These are phyloP conservation scores for Catharus bicknelli DNA, from an alignment of 2,113 vertebrate genomes.

Conservation along the genomic window DNA sequence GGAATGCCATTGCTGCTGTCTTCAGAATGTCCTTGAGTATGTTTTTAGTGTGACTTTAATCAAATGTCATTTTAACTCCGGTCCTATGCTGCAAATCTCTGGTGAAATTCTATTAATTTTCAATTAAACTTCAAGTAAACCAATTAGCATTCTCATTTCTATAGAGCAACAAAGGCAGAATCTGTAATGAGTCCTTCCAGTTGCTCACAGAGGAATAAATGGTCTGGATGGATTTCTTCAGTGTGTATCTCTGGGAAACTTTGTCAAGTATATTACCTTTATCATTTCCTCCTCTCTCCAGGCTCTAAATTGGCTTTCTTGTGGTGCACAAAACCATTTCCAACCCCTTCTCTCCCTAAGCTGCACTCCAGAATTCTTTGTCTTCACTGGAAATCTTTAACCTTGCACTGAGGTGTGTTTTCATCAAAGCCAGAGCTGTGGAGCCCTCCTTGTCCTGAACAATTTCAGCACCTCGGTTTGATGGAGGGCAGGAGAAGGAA, in stretches of 20 bases:
- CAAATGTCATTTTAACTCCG: conserved; percentile 65
- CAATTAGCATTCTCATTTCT: conserved; percentile 75
- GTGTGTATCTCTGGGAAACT: conserved; percentile 2
- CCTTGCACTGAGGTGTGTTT: neutral
- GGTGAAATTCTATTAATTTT: conserved; percentile 75
- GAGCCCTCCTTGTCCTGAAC: neutral
- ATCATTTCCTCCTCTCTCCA: conserved; percentile 6
- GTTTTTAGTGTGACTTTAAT: conserved; percentile 61
- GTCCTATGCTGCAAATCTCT: conserved; percentile 59
- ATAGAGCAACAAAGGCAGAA: conserved; percentile 69
- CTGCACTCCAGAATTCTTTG: neutral
- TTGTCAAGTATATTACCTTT: conserved; percentile 43
- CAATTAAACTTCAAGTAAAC: conserved; percentile 76
- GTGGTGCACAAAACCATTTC: neutral
- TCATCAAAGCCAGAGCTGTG: neutral
- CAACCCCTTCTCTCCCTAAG: neutral
- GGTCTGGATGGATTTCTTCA: conserved; percentile 43
- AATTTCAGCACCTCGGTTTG: neutral
- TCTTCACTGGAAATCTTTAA: neutral
- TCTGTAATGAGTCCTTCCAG: conserved; percentile 62
- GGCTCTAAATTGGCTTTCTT: conserved; percentile 20
- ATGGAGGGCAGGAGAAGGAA: neutral
- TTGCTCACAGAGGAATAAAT: conserved; percentile 62
- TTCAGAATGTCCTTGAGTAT: conserved; percentile 65
- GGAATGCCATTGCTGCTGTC: neutral